Evolutionary conservation across 2,113 vertebrate genomes (phyloP).

Genomic region (Phalacrocorax aristotelis): DNA sequence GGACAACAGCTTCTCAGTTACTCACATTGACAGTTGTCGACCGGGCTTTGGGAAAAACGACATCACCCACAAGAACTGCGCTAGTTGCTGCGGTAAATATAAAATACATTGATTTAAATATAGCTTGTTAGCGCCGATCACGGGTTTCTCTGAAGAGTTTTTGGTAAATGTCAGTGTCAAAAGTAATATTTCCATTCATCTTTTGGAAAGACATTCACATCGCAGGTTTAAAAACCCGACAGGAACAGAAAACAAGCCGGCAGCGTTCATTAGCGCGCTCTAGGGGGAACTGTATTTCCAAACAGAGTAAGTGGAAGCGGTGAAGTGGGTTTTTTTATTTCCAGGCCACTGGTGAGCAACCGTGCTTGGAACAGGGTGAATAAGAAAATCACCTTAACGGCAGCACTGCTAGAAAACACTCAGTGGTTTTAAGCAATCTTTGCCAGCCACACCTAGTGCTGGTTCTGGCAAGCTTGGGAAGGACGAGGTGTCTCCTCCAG

Average conservation of each 20-base stretch:
- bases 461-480: neutral
- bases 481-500: fast-evolving
- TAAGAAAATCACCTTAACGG: neutral
- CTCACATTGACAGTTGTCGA: slow-evolving; percentile 67
- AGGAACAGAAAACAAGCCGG: neutral
- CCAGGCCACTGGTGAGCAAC: neutral
- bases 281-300: neutral
- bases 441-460: neutral
- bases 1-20: slow-evolving; percentile 69
- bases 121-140: neutral
- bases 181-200: neutral
- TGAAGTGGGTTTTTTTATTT: neutral
- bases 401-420: neutral
- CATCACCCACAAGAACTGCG: slow-evolving; percentile 60
- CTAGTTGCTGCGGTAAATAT: slow-evolving; percentile 76
- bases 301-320: neutral
- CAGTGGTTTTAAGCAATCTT: neutral
- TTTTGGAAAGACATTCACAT: neutral
- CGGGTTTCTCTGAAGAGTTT: neutral
- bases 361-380: neutral
- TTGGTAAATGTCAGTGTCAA: neutral
- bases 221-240: neutral
- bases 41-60: slow-evolving; percentile 78
- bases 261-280: neutral
- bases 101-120: neutral